Conservation (phyloP, 2,888 invertebrate genomes). For the Noctua janthe region DNA sequence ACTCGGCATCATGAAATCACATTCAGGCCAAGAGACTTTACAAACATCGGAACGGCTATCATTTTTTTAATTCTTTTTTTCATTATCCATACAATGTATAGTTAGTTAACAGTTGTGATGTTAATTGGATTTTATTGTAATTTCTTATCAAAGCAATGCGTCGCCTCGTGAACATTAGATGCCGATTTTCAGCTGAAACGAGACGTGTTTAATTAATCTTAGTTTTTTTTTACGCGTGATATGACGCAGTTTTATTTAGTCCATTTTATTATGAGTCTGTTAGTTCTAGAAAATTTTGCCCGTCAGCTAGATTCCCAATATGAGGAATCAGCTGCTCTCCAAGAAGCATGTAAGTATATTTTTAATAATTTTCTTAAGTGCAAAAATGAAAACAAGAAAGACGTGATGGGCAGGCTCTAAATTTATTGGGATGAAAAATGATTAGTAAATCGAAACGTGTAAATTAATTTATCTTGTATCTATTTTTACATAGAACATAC, state of each 20-base stretch:
- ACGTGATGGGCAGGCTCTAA: neutral
- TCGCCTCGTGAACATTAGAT: constrained; percentile 14
- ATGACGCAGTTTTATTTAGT: constrained; percentile 41
- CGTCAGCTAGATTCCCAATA: neutral
- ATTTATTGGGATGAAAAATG: neutral
- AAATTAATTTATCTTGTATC: neutral
- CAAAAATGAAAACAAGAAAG: neutral
- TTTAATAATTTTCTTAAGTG: neutral
- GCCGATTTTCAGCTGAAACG: constrained; percentile 13
- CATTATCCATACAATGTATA: constrained; percentile 2
- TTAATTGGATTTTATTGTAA: constrained; percentile 49
- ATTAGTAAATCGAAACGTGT: neutral
- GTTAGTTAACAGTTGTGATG: constrained; percentile 15
- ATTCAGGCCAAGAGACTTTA: neutral
- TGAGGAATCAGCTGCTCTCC: neutral
- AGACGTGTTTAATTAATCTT: constrained; percentile 22
- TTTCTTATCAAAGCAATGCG: constrained; percentile 37
- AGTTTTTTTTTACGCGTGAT: constrained; percentile 7
- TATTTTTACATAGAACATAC: neutral
- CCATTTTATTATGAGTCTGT: constrained; percentile 20
- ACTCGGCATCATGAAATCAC: neutral
- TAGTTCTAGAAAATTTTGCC: constrained; percentile 14
- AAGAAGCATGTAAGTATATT: constrained; percentile 25
- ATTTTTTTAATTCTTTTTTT: neutral
- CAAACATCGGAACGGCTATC: neutral